phyloP scores from a whole-genome alignment of 92 coral and sea anemone species.

The Epizoanthus scotinus region DNA sequence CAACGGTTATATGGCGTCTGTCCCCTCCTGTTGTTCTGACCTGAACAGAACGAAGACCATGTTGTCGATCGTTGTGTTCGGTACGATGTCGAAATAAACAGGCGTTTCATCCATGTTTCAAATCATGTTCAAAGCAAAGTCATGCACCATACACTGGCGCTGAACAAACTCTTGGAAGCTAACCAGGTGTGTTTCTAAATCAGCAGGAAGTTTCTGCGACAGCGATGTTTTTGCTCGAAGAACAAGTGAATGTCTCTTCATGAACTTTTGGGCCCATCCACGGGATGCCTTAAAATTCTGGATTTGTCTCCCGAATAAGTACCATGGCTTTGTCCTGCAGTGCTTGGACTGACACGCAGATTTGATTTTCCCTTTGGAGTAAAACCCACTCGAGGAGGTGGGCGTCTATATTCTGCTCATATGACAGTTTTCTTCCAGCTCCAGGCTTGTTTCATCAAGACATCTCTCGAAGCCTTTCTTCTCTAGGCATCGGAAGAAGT shows the following conservation, averaged over 20 bases:
- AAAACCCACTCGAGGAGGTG: slow-evolving; percentile 27
- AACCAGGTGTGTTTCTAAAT: slow-evolving; percentile 1
- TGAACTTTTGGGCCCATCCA: slow-evolving; percentile 14
- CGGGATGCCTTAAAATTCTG: slow-evolving; percentile 6
- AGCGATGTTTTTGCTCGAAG: slow-evolving; percentile 2
- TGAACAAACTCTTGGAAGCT: background rate
- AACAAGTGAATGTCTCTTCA: slow-evolving; percentile 17
- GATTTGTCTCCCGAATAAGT: slow-evolving; percentile 4
- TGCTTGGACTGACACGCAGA: background rate
- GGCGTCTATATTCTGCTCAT: slow-evolving; percentile 10
- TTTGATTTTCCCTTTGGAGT: slow-evolving; percentile 5
- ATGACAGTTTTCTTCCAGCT: slow-evolving; percentile 24
- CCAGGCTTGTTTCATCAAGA: slow-evolving; percentile 30
- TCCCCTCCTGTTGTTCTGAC: slow-evolving; percentile 14
- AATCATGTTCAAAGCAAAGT: background rate
- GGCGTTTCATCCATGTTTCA: slow-evolving; percentile 4
- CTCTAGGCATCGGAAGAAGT: too few species aligned
- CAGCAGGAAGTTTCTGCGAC: slow-evolving; percentile 14
- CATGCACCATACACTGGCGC: background rate
- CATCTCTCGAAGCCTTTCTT: too few species aligned
- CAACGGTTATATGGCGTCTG: slow-evolving; percentile 18
- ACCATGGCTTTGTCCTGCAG: slow-evolving; percentile 18
- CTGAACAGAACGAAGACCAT: background rate
- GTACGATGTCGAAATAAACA: slow-evolving; percentile 1
- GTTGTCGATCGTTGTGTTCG: slow-evolving; percentile 7